Conservation (phyloP, 2,888 invertebrate genomes). For the Sphinx pinastri region DNA sequence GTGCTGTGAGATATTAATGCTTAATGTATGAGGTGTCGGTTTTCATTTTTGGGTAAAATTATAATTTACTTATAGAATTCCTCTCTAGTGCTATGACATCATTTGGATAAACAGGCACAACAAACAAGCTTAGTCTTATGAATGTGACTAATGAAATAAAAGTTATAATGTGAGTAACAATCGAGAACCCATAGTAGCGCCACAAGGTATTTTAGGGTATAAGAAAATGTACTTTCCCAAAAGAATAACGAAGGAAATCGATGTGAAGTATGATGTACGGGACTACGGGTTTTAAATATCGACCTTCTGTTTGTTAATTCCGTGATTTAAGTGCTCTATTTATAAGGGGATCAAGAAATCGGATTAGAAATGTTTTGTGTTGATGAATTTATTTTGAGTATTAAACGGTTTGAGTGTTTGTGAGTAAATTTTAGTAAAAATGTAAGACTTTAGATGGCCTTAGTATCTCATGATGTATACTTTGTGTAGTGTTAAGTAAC, state of each 20-base stretch:
- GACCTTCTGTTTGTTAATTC: constrained; percentile 35
- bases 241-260: constrained; percentile 66
- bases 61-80: no score
- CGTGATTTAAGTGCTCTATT: background rate
- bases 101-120: no score
- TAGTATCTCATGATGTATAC: no score
- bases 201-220: constrained; percentile 59
- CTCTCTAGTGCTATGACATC: no score
- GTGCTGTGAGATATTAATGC: no score
- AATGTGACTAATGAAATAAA: background rate
- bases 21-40: no score
- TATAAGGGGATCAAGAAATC: background rate
- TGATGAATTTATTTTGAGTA: background rate
- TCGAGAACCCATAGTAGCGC: constrained; percentile 45
- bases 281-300: constrained; percentile 34
- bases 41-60: no score
- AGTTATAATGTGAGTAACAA: constrained; percentile 18
- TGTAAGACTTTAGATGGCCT: no score
- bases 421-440: no score
- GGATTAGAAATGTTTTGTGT: background rate
- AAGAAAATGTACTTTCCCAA: constrained; percentile 52
- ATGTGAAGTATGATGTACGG: constrained; percentile 63
- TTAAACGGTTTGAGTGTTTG: background rate
- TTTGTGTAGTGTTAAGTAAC: no score
- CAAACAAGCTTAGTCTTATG: no score